Base-by-base conservation (phyloP, 2,797 vertebrate species). In the Hydrocynus forskahlii region DNA sequence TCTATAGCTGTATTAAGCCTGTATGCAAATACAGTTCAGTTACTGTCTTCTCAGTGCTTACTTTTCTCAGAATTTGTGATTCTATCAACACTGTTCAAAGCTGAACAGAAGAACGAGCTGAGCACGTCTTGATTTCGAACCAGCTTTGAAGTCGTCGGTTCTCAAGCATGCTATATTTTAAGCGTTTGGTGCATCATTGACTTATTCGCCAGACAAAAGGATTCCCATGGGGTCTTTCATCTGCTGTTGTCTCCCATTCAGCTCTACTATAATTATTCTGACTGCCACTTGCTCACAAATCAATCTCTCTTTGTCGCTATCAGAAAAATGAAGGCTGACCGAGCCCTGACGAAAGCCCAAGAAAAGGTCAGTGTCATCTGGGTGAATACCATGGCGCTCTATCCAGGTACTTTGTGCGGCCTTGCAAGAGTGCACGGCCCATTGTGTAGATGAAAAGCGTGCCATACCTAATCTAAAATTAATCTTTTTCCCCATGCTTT, bases 231-330 rank as follows among this genome's bases (percentile, higher is more conserved):
- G 69, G 76, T 84, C 66, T 59, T 69, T 64, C 52, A 71, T 29
- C 23, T 19, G 54, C 75, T 59, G 70, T 40, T 75, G 79, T 81
- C 75, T 64, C 7, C 5, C 50, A 68, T 66, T 77, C 73, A 76
- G 45, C 54, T 67, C 25, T 75, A 71, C 70, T 54, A 71, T 80
- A 68, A 87, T 85, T 82, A 80, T 62, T 66, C 64, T 38, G 40
- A 69, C 45, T 71, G 69, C 5, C 13, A 54, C 55, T 75, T 43
- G 21, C 67, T 79, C 69, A 16, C 63, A 78, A 75, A 71, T 75
- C 62, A 59, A 57, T 74, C 64, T 43, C 6, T 63, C 52, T 83
- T 74, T 78, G 29, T 76, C 57, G n/a, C 29, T 1, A n/a, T 73
- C 14, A 50, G 29, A 25, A 74, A 80, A 79, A 74, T 12, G 0